Conservation (phyloP, 2,113 vertebrate species). For the Myrmecobius fasciatus region DNA sequence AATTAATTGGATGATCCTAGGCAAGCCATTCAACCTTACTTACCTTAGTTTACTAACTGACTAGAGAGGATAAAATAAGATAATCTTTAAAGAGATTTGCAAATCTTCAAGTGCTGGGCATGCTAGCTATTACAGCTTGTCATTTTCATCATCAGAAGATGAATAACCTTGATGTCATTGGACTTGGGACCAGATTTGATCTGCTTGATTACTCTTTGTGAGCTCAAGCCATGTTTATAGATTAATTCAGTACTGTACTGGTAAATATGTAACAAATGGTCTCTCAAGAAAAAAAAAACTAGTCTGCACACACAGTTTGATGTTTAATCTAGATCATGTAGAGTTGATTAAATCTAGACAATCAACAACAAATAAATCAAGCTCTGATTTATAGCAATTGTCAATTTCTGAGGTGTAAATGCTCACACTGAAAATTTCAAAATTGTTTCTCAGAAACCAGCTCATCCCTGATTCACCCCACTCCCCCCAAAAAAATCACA, state of each 20-base stretch:
- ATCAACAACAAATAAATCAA: neutral
- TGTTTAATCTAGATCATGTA: neutral
- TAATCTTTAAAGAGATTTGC: neutral
- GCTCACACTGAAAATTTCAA: neutral
- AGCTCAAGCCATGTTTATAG: neutral
- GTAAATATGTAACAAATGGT: neutral
- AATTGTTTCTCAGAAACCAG: neutral
- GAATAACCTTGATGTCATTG: neutral
- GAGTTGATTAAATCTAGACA: neutral
- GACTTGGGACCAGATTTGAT: neutral
- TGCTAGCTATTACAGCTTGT: neutral
- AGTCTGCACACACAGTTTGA: neutral
- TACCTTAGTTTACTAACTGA: neutral
- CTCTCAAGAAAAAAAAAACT: neutral
- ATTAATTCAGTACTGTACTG: neutral
- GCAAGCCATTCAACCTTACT: neutral
- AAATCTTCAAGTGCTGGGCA: neutral
- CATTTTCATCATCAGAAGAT: neutral
- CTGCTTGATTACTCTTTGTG: neutral
- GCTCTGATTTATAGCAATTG: neutral
- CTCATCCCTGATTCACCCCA: neutral
- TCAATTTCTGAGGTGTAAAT: too few species aligned
- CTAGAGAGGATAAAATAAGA: neutral
- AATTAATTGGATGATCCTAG: neutral
- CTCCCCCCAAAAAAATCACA: neutral